Conservation (phyloP, 2,888 invertebrate species). For the Alviniconcha strummeri region DNA sequence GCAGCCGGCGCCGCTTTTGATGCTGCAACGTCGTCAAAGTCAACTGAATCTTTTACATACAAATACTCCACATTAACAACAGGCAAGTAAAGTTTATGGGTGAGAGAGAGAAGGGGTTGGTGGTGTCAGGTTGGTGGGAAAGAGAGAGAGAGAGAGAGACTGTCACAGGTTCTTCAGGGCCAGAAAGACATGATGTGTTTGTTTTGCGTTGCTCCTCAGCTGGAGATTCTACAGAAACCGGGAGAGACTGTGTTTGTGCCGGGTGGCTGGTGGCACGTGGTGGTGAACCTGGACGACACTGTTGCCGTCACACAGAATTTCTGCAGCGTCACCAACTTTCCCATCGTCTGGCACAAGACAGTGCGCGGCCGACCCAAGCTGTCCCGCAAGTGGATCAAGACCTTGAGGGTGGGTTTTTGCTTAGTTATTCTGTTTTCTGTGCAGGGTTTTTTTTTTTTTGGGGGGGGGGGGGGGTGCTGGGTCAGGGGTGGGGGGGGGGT, state of each 20-base stretch:
- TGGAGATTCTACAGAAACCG: conserved; percentile 95
- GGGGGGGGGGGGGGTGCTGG: no score
- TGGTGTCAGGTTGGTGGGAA: no score
- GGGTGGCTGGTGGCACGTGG: conserved; percentile 99
- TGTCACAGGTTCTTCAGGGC: no score
- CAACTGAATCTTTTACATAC: no score
- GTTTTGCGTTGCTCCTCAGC: conserved; percentile 73
- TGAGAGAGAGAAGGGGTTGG: no score
- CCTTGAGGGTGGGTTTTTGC: conserved; percentile 74
- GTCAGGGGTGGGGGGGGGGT: no score
- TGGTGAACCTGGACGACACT: conserved; percentile 95
- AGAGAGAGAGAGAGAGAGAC: no score
- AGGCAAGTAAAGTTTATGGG: no score
- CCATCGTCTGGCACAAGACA: conserved; percentile 98
- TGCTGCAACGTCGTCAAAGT: conserved; percentile 77
- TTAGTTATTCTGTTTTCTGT: not conserved
- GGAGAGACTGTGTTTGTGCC: conserved; percentile 99
- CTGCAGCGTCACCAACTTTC: conserved; percentile 91
- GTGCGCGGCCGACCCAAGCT: conserved; percentile 93
- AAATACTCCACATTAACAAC: no score
- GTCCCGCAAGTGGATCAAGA: conserved; percentile 90
- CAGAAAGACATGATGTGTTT: no score
- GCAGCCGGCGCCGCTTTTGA: conserved; percentile 89
- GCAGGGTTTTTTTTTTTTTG: no score
- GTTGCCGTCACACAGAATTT: conserved; percentile 99